phyloP scores from a whole-genome alignment of 1,140 invertebrate species.

The Mamestra configurata region DNA sequence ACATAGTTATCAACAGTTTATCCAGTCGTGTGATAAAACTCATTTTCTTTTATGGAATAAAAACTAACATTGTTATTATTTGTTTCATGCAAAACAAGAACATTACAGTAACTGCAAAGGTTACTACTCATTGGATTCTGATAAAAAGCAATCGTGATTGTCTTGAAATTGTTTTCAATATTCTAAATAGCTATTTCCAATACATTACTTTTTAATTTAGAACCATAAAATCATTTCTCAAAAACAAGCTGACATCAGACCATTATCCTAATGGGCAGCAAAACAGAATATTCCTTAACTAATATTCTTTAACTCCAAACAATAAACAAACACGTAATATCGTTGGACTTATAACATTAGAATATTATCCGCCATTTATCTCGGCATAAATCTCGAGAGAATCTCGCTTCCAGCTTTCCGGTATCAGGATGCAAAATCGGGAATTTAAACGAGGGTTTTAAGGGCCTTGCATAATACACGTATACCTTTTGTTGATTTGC shows the following conservation, averaged over 20 bases:
- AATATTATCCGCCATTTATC: slow-evolving; percentile 44
- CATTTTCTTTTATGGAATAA: no score
- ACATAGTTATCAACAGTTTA: no score
- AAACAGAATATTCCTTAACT: not conserved
- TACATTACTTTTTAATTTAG: no score
- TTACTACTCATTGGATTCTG: no score
- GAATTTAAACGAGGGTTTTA: slow-evolving; percentile 28
- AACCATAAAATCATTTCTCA: not conserved
- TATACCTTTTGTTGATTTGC: not conserved
- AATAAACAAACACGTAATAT: slow-evolving; percentile 26
- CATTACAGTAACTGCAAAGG: no score
- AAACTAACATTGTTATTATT: no score
- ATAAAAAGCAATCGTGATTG: no score
- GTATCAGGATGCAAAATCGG: slow-evolving; percentile 7
- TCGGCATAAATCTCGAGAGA: slow-evolving; percentile 7
- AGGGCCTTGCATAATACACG: slow-evolving; percentile 6
- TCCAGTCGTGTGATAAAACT: no score
- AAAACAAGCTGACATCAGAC: not conserved
- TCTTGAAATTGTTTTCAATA: no score
- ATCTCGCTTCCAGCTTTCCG: slow-evolving; percentile 11
- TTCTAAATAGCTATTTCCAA: no score
- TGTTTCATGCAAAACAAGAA: no score
- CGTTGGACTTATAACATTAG: slow-evolving; percentile 25
- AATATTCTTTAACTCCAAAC: not conserved
- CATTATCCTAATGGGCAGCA: slow-evolving; percentile 1